A percentile compares a stretch with the other conserved stretches of the same genome.
Evolutionary conservation across 1,140 invertebrate genomes (phyloP).

Genomic region (Caerostris extrusa): DNA sequence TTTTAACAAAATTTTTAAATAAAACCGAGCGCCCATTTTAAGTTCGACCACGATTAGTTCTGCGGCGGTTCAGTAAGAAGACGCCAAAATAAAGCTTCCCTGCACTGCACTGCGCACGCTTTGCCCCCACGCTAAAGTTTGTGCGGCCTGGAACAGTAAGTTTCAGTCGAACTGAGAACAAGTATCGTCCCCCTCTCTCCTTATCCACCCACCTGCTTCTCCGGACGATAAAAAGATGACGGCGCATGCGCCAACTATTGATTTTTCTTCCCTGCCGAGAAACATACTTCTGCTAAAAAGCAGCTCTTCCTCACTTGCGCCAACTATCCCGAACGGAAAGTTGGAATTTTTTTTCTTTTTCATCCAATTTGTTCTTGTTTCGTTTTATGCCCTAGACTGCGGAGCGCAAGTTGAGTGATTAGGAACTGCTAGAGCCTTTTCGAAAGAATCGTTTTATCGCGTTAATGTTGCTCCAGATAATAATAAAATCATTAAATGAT

Average conservation of each 20-base stretch:
- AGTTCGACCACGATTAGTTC: too few species aligned
- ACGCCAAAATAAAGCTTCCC: neutral
- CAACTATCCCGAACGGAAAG: slow-evolving; percentile 42
- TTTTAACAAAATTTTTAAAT: too few species aligned
- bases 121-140: slow-evolving; percentile 38
- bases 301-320: neutral
- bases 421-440: too few species aligned
- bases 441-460: too few species aligned
- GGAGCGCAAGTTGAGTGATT: too few species aligned
- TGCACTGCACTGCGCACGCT: neutral
- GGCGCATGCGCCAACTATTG: slow-evolving; percentile 67
- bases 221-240: neutral
- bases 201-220: slow-evolving; percentile 61
- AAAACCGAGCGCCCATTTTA: too few species aligned
- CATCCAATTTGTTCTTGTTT: neutral
- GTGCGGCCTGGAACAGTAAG: slow-evolving; percentile 9
- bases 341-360: slow-evolving; percentile 13
- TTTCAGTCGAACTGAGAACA: slow-evolving; percentile 2
- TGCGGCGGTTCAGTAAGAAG: too few species aligned
- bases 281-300: neutral
- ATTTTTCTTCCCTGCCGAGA: slow-evolving; percentile 64
- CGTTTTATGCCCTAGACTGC: neutral
- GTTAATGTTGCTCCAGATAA: too few species aligned
- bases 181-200: neutral
- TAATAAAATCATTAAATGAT: too few species aligned